Evolutionary conservation across 2,888 invertebrate species (phyloP).

Genomic region (Prosapia bicincta): DNA sequence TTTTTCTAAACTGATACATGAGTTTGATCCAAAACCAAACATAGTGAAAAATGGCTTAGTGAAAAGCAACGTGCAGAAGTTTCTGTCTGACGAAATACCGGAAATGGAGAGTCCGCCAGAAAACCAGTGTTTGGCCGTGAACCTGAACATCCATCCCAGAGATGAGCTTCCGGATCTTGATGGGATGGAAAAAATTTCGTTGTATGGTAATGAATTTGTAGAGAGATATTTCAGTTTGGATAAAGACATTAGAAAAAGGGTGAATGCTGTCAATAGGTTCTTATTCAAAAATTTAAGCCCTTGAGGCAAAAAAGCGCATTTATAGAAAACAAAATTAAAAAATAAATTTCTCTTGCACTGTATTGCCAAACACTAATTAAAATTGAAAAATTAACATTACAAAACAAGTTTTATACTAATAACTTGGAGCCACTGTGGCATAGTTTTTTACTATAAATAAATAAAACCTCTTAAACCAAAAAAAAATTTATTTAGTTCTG

Average conservation of each 20-base stretch:
- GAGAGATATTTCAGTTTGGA: neutral
- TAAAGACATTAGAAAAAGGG: neutral
- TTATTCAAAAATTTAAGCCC: neutral
- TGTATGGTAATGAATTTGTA: neutral
- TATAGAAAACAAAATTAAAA: no score
- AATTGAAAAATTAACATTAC: no score
- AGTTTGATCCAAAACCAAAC: neutral
- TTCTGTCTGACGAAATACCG: neutral
- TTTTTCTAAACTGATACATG: neutral
- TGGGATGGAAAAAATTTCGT: neutral
- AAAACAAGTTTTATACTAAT: no score
- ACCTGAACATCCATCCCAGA: neutral
- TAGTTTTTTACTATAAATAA: no score
- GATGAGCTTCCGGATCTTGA: neutral
- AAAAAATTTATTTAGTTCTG: no score
- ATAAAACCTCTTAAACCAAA: no score
- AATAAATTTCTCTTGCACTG: no score
- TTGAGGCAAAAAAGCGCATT: no score
- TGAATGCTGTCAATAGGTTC: neutral
- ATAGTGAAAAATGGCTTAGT: neutral
- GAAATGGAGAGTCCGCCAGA: neutral
- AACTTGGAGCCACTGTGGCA: no score
- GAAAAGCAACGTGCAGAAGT: neutral
- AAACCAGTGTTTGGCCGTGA: neutral
- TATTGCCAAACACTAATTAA: no score